Conservation (phyloP, 1,140 invertebrate genomes). For the Diorhabda elongata region DNA sequence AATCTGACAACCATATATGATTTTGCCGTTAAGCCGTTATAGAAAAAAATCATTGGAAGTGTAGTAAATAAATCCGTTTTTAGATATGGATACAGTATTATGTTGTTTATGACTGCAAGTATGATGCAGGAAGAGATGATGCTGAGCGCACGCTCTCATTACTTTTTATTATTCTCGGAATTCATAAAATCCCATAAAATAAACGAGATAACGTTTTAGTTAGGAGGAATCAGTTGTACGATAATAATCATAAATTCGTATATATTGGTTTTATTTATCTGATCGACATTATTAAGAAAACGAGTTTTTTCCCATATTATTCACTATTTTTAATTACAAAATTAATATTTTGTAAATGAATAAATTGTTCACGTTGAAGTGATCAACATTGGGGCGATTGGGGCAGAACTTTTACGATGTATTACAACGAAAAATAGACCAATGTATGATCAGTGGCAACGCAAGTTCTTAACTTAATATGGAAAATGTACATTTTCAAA, state of each 20-base stretch:
- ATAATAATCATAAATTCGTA: conserved; percentile 26
- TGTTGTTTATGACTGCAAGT: conserved; percentile 39
- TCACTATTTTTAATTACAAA: neutral
- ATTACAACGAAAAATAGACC: too few species aligned
- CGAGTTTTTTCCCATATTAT: neutral
- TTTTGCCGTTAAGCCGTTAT: conserved; percentile 28
- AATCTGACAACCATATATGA: conserved; percentile 27
- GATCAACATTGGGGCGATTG: too few species aligned
- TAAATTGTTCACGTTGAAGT: too few species aligned
- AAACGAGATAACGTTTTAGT: conserved; percentile 23
- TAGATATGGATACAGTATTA: conserved; percentile 37
- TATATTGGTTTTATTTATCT: conserved; percentile 14
- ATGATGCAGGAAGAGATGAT: conserved; percentile 42
- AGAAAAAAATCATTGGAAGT: neutral
- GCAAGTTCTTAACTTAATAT: too few species aligned
- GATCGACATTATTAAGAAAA: neutral
- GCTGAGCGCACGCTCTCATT: conserved; percentile 39
- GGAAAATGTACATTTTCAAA: too few species aligned
- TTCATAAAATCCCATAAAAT: conserved; percentile 35
- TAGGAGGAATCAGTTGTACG: conserved; percentile 15
- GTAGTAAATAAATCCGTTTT: conserved; percentile 31
- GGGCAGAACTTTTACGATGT: too few species aligned
- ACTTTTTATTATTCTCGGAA: conserved; percentile 43
- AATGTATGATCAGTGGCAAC: too few species aligned
- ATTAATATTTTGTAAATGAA: too few species aligned